Conservation (phyloP, 2,113 vertebrate species). For the Vimba vimba region DNA sequence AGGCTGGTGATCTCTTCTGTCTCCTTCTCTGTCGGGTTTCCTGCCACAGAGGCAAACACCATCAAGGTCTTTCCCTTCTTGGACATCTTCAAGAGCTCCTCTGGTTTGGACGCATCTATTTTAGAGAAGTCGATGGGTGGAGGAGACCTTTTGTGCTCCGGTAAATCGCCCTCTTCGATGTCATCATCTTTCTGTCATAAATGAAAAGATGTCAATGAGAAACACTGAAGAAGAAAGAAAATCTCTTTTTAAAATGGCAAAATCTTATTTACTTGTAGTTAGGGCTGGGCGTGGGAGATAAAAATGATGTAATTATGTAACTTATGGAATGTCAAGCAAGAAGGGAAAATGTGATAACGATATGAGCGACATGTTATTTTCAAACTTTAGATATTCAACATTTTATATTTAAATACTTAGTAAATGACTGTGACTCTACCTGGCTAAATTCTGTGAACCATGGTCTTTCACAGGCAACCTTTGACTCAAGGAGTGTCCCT, state of each 20-base stretch:
- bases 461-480: neutral
- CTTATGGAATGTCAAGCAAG: neutral
- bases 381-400: neutral
- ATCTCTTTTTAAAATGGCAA: neutral
- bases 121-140: conserved; percentile 91
- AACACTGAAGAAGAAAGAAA: neutral
- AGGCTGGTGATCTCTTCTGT: conserved; percentile 92
- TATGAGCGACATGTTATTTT: neutral
- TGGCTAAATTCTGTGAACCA: neutral
- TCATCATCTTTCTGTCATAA: conserved; percentile 88
- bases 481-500: conserved; percentile 1
- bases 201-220: neutral
- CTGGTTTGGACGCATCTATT: conserved; percentile 89
- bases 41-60: conserved; percentile 93
- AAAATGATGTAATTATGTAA: neutral
- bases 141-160: conserved; percentile 88
- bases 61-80: conserved; percentile 96
- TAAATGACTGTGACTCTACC: neutral
- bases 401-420: neutral
- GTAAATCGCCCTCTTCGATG: conserved; percentile 95
- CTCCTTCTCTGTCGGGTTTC: conserved; percentile 91
- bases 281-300: neutral
- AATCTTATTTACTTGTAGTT: neutral
- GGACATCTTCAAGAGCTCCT: conserved; percentile 90
- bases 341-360: neutral